A percentile compares a stretch with the other conserved stretches of the same genome.
Conservation (phyloP, 2,797 vertebrate species). For the Gastrophryne carolinensis region DNA sequence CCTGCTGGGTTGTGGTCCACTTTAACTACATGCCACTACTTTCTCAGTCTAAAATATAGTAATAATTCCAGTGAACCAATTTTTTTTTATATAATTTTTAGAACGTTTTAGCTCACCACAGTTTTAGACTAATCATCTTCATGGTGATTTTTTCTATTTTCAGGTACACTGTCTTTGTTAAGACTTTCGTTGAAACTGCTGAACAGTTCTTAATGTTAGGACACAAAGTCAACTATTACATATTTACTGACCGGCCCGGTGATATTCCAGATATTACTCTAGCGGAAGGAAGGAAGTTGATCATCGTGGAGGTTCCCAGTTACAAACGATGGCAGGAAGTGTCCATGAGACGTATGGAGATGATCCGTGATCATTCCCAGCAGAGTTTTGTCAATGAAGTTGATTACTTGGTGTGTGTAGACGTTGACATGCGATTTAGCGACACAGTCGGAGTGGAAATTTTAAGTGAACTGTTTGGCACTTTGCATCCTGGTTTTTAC, state of each 20-base stretch:
- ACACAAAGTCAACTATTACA: slow-evolving; percentile 62
- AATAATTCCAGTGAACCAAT: no score
- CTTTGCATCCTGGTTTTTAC: slow-evolving; percentile 70
- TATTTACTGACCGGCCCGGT: slow-evolving; percentile 60
- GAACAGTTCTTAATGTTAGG: slow-evolving; percentile 65
- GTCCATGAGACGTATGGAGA: slow-evolving; percentile 67
- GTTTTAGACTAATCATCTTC: no score
- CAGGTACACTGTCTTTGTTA: slow-evolving; percentile 57
- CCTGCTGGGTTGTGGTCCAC: no score
- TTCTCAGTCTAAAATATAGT: no score
- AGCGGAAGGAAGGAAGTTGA: slow-evolving; percentile 42
- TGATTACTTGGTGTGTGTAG: slow-evolving; percentile 61
- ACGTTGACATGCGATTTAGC: slow-evolving; percentile 62
- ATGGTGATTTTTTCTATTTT: no score
- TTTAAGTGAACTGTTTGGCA: slow-evolving; percentile 65
- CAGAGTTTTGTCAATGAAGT: slow-evolving; percentile 47
- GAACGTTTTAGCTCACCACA: no score
- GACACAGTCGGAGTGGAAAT: slow-evolving; percentile 67
- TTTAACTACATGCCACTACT: no score
- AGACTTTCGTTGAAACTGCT: slow-evolving; percentile 58
- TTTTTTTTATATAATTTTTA: no score
- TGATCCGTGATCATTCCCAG: slow-evolving; percentile 60
- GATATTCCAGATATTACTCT: slow-evolving; percentile 50
- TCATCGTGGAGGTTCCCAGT: slow-evolving; percentile 48
- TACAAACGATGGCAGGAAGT: slow-evolving; percentile 73